phyloP scores from a whole-genome alignment of 2,888 invertebrate genomes.

The Invenusta paracnida region DNA sequence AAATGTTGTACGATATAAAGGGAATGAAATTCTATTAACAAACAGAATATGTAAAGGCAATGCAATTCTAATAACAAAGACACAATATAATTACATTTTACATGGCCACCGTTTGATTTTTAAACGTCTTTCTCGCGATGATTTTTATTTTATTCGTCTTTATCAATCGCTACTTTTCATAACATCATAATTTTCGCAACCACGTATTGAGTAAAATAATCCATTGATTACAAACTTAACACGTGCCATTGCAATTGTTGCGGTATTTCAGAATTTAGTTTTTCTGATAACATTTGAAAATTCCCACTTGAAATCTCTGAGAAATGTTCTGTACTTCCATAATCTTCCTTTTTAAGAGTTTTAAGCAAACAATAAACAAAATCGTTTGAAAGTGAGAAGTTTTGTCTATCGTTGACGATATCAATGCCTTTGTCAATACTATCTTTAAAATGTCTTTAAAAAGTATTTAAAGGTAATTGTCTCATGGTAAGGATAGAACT shows the following conservation, averaged over 20 bases:
- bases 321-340: conserved; percentile 13
- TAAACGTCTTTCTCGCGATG: not conserved
- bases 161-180: conserved; percentile 13
- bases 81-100: no score
- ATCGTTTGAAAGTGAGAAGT: no score
- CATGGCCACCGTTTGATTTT: conserved; percentile 31
- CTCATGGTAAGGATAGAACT: not conserved
- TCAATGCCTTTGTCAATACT: not conserved
- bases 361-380: no score
- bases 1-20: no score
- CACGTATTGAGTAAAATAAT: conserved; percentile 13
- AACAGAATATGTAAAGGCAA: no score
- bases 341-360: not conserved
- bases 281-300: conserved; percentile 26
- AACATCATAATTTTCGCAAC: conserved; percentile 27
- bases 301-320: conserved; percentile 18
- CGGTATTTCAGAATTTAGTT: not conserved
- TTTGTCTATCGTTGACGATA: not conserved
- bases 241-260: conserved; percentile 20
- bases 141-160: conserved; percentile 28
- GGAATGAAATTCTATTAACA: no score
- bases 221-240: conserved; percentile 30
- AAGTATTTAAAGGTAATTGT: not conserved
- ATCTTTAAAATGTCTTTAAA: not conserved
- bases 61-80: no score